These are phyloP conservation scores for Mus musculus DNA, from an alignment of 2,113 vertebrate species.

Conservation along the genomic window DNA sequence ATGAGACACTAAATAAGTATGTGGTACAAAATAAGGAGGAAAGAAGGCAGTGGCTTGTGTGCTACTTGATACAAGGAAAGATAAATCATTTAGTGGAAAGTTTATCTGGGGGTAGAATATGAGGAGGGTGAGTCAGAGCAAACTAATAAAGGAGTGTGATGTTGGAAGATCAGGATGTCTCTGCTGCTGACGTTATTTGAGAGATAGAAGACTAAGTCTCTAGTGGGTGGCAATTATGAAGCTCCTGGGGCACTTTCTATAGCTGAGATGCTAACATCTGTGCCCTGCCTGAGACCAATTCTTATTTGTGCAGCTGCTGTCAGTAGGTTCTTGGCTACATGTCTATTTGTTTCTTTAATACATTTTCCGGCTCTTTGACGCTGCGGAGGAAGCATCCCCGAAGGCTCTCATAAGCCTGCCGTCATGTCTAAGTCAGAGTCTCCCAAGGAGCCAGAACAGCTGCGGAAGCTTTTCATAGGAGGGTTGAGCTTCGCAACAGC, in stretches of 20 bases:
- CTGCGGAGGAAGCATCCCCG: no score
- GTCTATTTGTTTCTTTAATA: neutral
- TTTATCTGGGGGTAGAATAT: slow-evolving; percentile 44
- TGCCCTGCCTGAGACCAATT: slow-evolving; percentile 19
- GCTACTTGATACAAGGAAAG: slow-evolving; percentile 5
- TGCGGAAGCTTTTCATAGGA: no score
- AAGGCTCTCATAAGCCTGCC: no score
- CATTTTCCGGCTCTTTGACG: no score
- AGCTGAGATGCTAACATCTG: neutral
- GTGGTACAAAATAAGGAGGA: slow-evolving; percentile 58
- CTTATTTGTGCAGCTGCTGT: slow-evolving; percentile 37
- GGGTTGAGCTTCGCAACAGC: no score
- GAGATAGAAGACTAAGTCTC: slow-evolving; percentile 38
- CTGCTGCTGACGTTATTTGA: slow-evolving; percentile 60
- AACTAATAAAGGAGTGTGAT: slow-evolving; percentile 68
- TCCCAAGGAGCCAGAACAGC: no score
- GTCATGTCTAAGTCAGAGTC: no score
- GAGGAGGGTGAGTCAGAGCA: slow-evolving; percentile 73
- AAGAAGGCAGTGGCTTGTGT: slow-evolving; percentile 38
- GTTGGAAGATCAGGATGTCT: slow-evolving; percentile 12
- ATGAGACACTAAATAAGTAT: slow-evolving; percentile 14
- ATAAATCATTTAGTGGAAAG: slow-evolving; percentile 61
- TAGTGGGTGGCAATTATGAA: slow-evolving; percentile 55
- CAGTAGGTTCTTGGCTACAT: neutral
- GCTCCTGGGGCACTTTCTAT: slow-evolving; percentile 19